Evolutionary conservation across 2,797 vertebrate genomes (phyloP), one percentile per base, ranked within the genome.

Genomic region (Eleutherodactylus coqui): DNA sequence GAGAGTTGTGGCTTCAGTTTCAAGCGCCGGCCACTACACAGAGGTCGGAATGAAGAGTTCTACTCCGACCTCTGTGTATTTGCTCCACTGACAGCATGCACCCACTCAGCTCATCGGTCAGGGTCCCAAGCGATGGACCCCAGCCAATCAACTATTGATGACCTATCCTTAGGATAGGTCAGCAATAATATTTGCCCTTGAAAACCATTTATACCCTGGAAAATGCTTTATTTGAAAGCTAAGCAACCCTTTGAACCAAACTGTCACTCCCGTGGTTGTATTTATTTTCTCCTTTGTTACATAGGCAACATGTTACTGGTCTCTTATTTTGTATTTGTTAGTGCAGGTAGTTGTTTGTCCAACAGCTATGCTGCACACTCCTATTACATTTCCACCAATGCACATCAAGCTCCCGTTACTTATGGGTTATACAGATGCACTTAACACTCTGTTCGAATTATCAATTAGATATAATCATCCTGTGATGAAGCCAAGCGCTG

Each of bases 391-490:
- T 67, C 69, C 45, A 70, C 76, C 75, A 84, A 84, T 75, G 36
- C 72, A 43, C 70, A 60, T 62, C n/a, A 76, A 58, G 41, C 32
- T 75, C 69, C 79, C 76, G 84, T 87, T 87, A 87, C 43, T 32
- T 83, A 73, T 82, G 78, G 75, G 82, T 81, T 84, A 79, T 67
- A 84, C 64, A 78, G 75, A 84, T 80, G 76, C 81, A 84, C 82
- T 81, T 75, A 84, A 84, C 86, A 75, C 58, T 87, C 76, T 80
- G 82, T 80, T 80, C 86, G 84, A 87, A 87, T 83, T 84, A 81
- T 87, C 86, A 87, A 84, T 87, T 87, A 84, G 69, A 73, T 79
- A 79, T 87, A 87, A 87, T 87, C 76, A 87, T 84, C 69, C 75
- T 80, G 82, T 75, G 86, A 87, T 75, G 82, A 87, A 84, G 82